These are phyloP conservation scores for Megaceryle alcyon DNA, from an alignment of 2,797 vertebrate genomes.

Conservation along the genomic window DNA sequence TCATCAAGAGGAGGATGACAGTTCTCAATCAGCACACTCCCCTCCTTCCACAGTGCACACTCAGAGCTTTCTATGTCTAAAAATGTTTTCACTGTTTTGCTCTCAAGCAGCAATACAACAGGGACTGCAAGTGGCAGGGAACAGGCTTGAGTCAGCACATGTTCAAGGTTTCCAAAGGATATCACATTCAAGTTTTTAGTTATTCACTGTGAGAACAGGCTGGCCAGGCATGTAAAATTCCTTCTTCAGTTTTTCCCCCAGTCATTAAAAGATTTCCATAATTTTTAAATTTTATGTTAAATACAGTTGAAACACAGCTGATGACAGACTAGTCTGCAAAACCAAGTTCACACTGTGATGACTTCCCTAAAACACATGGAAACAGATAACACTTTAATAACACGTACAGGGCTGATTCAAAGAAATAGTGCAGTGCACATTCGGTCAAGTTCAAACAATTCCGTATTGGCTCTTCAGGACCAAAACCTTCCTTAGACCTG, in stretches of 20 bases:
- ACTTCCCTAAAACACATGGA: not conserved
- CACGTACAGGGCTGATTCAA: not conserved
- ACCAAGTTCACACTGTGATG: not conserved
- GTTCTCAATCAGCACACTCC: not conserved
- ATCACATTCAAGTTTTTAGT: not conserved
- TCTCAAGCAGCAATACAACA: not conserved
- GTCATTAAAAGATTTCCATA: not conserved
- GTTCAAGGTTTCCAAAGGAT: not conserved
- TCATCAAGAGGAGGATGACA: not conserved
- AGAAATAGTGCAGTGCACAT: not conserved
- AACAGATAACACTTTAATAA: not conserved
- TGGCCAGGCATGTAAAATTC: not conserved
- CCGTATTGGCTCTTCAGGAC: not conserved
- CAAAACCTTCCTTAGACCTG: not conserved
- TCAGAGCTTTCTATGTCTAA: rapidly evolving
- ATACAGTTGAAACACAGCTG: not conserved
- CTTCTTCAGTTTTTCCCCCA: not conserved
- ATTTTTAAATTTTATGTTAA: not conserved
- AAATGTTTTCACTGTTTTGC: not conserved
- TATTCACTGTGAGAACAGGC: not conserved
- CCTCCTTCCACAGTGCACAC: not conserved
- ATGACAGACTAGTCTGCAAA: not conserved
- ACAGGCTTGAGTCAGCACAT: not conserved
- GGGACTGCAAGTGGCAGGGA: not conserved
- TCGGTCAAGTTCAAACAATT: not conserved